Base-by-base conservation (phyloP, 1,140 invertebrate species). In the Tribolium castaneum region DNA sequence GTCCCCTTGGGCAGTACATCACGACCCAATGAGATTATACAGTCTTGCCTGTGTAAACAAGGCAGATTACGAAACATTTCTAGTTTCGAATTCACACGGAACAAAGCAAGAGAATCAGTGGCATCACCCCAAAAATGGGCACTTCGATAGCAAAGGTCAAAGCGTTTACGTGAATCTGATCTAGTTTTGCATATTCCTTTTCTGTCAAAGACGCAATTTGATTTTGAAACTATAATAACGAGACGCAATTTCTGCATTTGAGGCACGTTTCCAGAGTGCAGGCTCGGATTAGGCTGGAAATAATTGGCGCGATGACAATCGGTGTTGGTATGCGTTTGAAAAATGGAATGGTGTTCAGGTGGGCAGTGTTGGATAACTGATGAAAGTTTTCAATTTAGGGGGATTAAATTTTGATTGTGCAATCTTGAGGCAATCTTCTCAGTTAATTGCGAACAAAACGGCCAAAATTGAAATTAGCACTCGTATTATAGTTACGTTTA, bases 121-220 rank as follows among this genome's bases (percentile, higher is more conserved):
- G 16, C 50, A 19, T 19, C 50, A 19, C 50, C 50, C 50, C 50
- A 52, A 52, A 52, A 52, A 52, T 52, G 50, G 50, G 50, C 50
- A 52, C 13, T 52, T 52, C 50, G 2, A 52, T 52, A 52, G 50
- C 50, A 52, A 52, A 52, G 50, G 50, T 52, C 50, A 52, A 52
- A 52, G 6, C 50, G 50, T 52, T 52, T 52, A 52, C 50, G 50
- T 52, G 50, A 52, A 52, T 52, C 50, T 52, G 50, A 52, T 52
- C 16, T 19, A 52, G 12, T 52, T 39, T 19, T 52, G 2, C 50
- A 52, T 52, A 52, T 19, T 52, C 16, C 50, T 52, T 52, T 14
- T 52, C 50, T 52, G 50, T 12, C 50, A 52, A 52, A 52, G 50
- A 52, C 12, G 16, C 9, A 9, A 52, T 13, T 52, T 52, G 12